Conservation (phyloP, 2,113 vertebrate genomes). For the Thinocorus orbignyianus region DNA sequence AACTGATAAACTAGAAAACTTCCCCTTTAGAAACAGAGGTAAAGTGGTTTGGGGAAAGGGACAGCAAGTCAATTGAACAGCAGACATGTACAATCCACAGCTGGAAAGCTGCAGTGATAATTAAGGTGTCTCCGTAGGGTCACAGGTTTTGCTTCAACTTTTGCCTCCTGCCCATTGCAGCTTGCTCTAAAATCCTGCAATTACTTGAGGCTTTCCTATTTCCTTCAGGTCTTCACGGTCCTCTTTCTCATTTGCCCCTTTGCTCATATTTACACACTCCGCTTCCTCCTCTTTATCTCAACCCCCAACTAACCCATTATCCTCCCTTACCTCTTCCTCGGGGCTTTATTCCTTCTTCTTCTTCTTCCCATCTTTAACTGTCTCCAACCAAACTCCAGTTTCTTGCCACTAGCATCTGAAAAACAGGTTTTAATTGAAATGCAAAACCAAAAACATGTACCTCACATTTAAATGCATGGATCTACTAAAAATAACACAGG, state of each 20-base stretch:
- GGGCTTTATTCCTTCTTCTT: not conserved
- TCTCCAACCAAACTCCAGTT: not conserved
- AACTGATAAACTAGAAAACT: slow-evolving; percentile 14
- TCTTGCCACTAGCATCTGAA: not conserved
- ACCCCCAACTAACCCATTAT: not conserved
- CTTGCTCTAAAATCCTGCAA: not conserved
- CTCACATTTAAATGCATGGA: not conserved
- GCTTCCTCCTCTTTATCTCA: not conserved
- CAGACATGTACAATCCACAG: not conserved
- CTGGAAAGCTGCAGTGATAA: not conserved
- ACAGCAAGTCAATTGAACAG: slow-evolving; percentile 31
- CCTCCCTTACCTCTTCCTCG: not conserved
- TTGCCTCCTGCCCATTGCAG: not conserved
- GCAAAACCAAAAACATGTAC: not conserved
- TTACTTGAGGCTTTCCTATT: slow-evolving; percentile 32
- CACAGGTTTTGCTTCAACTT: slow-evolving; percentile 32
- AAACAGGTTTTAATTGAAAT: not conserved
- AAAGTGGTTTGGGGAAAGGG: slow-evolving; percentile 26
- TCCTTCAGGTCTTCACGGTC: not conserved
- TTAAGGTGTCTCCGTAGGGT: slow-evolving; percentile 21
- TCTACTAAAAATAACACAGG: not conserved
- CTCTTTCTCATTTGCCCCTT: not conserved
- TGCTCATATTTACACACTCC: not conserved
- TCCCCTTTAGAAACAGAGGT: slow-evolving; percentile 13
- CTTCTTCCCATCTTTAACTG: not conserved